Conservation (phyloP, 2,888 invertebrate genomes). For the Sphaerophoria taeniata region DNA sequence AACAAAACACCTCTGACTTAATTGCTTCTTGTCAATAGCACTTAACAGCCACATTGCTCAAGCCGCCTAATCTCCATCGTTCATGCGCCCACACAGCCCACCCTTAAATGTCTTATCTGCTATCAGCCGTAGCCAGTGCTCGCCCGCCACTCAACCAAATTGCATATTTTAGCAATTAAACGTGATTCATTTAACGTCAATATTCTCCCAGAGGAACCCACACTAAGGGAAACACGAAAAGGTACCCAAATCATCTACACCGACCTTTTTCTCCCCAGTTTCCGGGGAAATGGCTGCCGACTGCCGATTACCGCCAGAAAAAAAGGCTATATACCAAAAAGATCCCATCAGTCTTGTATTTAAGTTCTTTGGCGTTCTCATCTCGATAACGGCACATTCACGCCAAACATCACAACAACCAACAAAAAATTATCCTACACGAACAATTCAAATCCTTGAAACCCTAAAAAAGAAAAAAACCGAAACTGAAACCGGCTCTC, state of each 20-base stretch:
- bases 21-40: not conserved
- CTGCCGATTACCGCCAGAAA: not conserved
- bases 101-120: not conserved
- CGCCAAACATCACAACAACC: not conserved
- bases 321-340: conserved; percentile 6
- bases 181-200: conserved; percentile 63
- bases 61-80: not conserved
- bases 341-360: conserved; percentile 52
- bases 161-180: conserved; percentile 69
- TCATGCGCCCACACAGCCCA: not conserved
- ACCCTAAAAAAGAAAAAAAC: conserved; percentile 19
- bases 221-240: not conserved
- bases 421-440: conserved; percentile 3
- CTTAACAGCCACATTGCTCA: not conserved
- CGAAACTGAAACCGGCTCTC: not conserved
- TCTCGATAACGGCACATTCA: conserved; percentile 45
- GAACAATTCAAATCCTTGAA: conserved; percentile 55
- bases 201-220: conserved; percentile 30
- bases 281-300: not conserved
- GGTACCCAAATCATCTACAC: not conserved
- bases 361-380: conserved; percentile 49
- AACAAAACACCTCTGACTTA: not conserved
- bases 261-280: conserved; percentile 33
- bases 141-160: not conserved
- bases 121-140: not conserved